phyloP scores from a whole-genome alignment of 2,797 vertebrate genomes.

The Aythya fuligula region DNA sequence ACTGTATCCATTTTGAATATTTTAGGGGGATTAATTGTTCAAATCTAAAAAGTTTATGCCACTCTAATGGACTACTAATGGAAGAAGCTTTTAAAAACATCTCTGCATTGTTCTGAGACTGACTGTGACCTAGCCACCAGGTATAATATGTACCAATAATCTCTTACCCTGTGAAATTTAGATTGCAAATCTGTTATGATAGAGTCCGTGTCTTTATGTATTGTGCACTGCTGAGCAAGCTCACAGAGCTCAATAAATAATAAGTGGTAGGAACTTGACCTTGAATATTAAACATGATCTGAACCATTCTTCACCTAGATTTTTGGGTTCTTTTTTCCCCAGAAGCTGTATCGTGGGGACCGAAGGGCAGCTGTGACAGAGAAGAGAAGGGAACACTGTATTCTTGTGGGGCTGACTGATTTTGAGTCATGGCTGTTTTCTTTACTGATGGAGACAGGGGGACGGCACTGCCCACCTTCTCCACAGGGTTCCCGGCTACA shows the following conservation, averaged over 20 bases:
- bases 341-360: not conserved
- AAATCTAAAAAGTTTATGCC: conserved; percentile 58
- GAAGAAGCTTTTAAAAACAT: conserved; percentile 51
- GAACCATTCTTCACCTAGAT: not conserved
- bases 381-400: not conserved
- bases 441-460: accelerated
- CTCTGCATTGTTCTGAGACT: conserved; percentile 27
- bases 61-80: conserved; percentile 67
- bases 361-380: not conserved
- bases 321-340: not conserved
- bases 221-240: conserved; percentile 48
- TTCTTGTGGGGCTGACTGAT: not conserved
- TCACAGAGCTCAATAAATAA: conserved; percentile 61
- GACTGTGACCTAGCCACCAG: conserved; percentile 39
- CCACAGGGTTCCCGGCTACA: not conserved
- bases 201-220: conserved; percentile 44
- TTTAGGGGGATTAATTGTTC: conserved; percentile 59
- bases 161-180: conserved; percentile 39
- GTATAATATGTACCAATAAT: conserved; percentile 55
- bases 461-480: not conserved
- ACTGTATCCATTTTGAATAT: conserved; percentile 36
- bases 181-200: conserved; percentile 59
- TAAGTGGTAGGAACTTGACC: conserved; percentile 40
- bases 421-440: not conserved
- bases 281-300: not conserved